Base-by-base conservation (phyloP, 2,888 invertebrate genomes). In the Apantesis nais region DNA sequence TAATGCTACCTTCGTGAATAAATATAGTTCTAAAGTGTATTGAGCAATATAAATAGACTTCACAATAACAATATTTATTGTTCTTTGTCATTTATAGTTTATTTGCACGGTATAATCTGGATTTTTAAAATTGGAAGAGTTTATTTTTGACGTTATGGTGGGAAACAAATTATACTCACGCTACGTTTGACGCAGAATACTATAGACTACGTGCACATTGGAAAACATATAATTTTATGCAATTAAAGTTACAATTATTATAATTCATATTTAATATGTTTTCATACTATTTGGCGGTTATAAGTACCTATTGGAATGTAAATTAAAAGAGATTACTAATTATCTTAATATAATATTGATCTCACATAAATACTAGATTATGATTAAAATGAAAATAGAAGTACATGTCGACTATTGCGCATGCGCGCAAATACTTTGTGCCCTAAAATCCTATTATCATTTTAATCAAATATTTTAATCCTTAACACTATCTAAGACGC, bases 311-410 rank as follows among this genome's bases (percentile, higher is more conserved):
- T 78, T 81, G 76, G 83, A 82, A 82, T 78, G 75, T 78, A 72
- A 55, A 2, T 66, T 66, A 71, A 73, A 62, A 70, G 67, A 76
- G 71, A 78, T 74, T 75, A 79, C 52, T 69, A 68, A 72, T 74
- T 70, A 69, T 48, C 74, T 82, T 77, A 78, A 75, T 68, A 73
- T 75, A 76, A 71, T 63, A 67, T 75, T 78, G 75, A 75, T 71
- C 74, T 83, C 80, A 82, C 71, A 79, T 78, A 82, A 83, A 83
- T 81, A 86, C 74, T 78, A 80, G 77, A 76, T 70, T 62, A 76
- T 86, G 94, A 94, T 90, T 94, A 91, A 94, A 94, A 94, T 93
- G 94, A 94, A 92, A 94, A 94, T 94, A 94, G 94, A 94, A 94
- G 90, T 89, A 80, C 74, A 74, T 79, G 83, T 77, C 82, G 80